Base-by-base conservation (phyloP, 35 echinoderm and acorn worm genomes). In the Patiria miniata region DNA sequence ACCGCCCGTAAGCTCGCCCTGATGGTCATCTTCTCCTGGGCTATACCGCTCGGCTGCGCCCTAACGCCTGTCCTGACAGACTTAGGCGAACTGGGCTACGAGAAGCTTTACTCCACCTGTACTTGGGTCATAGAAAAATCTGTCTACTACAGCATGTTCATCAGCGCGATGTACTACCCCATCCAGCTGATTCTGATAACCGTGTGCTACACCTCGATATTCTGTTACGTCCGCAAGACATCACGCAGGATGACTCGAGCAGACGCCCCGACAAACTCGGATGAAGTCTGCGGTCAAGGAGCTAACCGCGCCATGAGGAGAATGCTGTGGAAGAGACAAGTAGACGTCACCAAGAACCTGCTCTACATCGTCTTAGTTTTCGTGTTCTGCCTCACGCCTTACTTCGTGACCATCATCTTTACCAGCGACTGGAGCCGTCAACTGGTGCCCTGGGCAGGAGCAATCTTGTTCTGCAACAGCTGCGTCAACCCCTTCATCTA, bases 401-500 rank as follows among this genome's bases (percentile, higher is more conserved):
- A 81, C 59, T 54, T 54, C 36, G 18, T 81, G 15, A 82, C 77
- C 14, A 39, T 89, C 18, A 82, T 52, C 18, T 68, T 89, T 34
- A 34, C 44, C 16, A 21, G 28, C 16, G 38, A 89, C 34, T 61
- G 52, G 38, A 37, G 39, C 16, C 78, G 51, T 15, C 37, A 58
- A n/a, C 50, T 90, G 22, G 81, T 83, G 23, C 55, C 55, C 0
- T 90, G 82, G 22, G 57, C 58, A 10, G 88, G 37, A 0, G 60
- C 77, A 6, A 65, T 90, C n/a, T 81, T 90, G 26, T 36, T 83
- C 30, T 58, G 36, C 33, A 90, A 82, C 30, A 58, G 76, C 32
- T 90, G 57, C 37, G 47, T 90, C 9, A 90, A 90, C 47, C 88
- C 88, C 16, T 18, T 90, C 47, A 90, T 90, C 78, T 90, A 90